phyloP scores from a whole-genome alignment of 1,140 invertebrate species.

The Diuraphis noxia region DNA sequence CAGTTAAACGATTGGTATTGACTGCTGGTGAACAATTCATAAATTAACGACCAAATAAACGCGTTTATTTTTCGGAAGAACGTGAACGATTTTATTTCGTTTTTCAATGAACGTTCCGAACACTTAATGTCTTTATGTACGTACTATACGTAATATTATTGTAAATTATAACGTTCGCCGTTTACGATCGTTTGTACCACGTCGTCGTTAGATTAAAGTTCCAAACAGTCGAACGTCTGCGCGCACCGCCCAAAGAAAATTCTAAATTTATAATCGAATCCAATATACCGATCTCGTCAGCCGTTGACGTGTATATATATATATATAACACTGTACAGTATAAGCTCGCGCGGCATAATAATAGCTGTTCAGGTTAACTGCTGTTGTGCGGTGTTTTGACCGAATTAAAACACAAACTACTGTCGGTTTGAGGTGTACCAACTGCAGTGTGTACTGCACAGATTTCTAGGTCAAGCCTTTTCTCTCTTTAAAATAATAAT shows the following conservation, averaged over 20 bases:
- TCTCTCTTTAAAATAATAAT: background rate
- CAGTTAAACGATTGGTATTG: too few relatives aligned
- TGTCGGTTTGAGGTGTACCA: background rate
- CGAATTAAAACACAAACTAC: background rate
- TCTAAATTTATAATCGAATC: background rate
- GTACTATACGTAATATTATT: too few relatives aligned
- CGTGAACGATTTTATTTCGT: too few relatives aligned
- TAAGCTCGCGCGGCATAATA: background rate
- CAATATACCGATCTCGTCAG: background rate
- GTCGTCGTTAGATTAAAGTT: background rate
- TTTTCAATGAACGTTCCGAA: too few relatives aligned
- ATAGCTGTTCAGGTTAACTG: too few relatives aligned
- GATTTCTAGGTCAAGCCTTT: constrained; percentile 29
- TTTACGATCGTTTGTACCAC: background rate
- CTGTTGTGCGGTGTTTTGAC: background rate
- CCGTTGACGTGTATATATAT: background rate
- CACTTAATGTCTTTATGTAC: too few relatives aligned
- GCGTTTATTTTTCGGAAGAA: too few relatives aligned
- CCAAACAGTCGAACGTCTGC: background rate
- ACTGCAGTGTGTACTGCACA: background rate
- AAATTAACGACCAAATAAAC: too few relatives aligned
- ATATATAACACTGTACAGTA: background rate
- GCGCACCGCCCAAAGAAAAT: background rate
- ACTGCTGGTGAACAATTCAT: too few relatives aligned
- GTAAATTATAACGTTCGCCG: background rate